These are phyloP conservation scores for Volucella bombylans DNA, from an alignment of 2,888 invertebrate genomes.

Conservation along the genomic window DNA sequence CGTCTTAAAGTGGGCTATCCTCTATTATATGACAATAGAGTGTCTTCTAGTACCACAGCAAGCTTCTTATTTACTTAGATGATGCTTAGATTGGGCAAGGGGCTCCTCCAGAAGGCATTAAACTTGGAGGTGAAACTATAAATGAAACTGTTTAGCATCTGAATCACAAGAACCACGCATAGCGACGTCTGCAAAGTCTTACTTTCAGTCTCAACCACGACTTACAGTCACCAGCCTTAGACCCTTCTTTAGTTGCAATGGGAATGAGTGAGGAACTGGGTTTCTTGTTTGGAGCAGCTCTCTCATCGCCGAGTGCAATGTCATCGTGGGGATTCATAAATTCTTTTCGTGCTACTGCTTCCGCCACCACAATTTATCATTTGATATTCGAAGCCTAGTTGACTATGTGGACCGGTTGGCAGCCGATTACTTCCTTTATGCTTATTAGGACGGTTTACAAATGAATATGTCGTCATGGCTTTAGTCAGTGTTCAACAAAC, in stretches of 20 bases:
- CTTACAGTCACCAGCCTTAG: not conserved
- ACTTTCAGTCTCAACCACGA: not conserved
- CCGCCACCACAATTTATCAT: constrained; percentile 57
- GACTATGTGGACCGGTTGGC: constrained; percentile 6
- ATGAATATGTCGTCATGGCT: no score
- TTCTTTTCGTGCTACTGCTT: constrained; percentile 11
- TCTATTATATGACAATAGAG: no score
- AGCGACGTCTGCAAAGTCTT: not conserved
- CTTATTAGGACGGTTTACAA: constrained; percentile 34
- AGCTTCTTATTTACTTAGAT: no score
- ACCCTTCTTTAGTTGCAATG: constrained; percentile 16
- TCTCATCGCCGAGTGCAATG: constrained; percentile 67
- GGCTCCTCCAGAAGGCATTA: constrained; percentile 3
- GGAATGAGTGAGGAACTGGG: constrained; percentile 65
- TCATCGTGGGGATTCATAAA: constrained; percentile 48
- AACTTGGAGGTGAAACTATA: constrained; percentile 59
- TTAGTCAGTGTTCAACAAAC: no score
- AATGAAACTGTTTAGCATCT: constrained; percentile 66
- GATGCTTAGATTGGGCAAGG: constrained; percentile 2
- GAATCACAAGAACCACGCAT: constrained; percentile 43
- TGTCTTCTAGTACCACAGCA: no score
- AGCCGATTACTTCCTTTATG: not conserved
- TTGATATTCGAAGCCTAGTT: constrained; percentile 52
- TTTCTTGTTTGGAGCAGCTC: constrained; percentile 67
- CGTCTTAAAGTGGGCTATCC: no score